These are phyloP conservation scores for Hycleus phaleratus DNA, from an alignment of 1,140 invertebrate species.

Conservation along the genomic window DNA sequence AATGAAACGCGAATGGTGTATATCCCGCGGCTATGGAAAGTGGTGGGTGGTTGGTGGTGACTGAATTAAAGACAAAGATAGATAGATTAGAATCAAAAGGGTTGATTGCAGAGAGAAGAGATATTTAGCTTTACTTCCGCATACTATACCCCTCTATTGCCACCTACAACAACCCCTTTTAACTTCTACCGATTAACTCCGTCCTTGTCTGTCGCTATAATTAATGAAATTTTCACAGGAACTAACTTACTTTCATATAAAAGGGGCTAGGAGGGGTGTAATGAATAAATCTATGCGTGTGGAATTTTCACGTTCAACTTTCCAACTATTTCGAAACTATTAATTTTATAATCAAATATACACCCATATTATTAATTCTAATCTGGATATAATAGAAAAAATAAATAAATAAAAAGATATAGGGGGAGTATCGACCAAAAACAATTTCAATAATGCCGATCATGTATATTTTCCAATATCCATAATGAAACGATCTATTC, in stretches of 20 bases:
- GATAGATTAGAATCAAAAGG: too few species aligned
- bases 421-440: not conserved
- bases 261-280: not conserved
- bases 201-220: constrained; percentile 28
- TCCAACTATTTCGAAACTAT: constrained; percentile 13
- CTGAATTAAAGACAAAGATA: too few species aligned
- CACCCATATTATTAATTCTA: constrained; percentile 1
- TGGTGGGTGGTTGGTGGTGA: not conserved
- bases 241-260: constrained; percentile 21
- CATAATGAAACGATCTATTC: constrained; percentile 7
- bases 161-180: not conserved
- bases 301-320: constrained; percentile 14
- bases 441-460: constrained; percentile 7
- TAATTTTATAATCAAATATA: constrained; percentile 11
- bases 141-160: constrained; percentile 1
- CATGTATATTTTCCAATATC: constrained; percentile 2
- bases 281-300: constrained; percentile 15
- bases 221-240: constrained; percentile 28
- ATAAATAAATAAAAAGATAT: too few species aligned
- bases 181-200: constrained; percentile 18
- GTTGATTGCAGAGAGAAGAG: not conserved
- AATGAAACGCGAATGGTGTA: constrained; percentile 35
- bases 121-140: constrained; percentile 17
- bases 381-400: too few species aligned
- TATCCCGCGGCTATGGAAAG: constrained; percentile 23